Percentiles rank a stretch among this genome's conserved stretches.
These are phyloP conservation scores for Eupithecia insigniata DNA, from an alignment of 2,888 invertebrate genomes.

Conservation along the genomic window DNA sequence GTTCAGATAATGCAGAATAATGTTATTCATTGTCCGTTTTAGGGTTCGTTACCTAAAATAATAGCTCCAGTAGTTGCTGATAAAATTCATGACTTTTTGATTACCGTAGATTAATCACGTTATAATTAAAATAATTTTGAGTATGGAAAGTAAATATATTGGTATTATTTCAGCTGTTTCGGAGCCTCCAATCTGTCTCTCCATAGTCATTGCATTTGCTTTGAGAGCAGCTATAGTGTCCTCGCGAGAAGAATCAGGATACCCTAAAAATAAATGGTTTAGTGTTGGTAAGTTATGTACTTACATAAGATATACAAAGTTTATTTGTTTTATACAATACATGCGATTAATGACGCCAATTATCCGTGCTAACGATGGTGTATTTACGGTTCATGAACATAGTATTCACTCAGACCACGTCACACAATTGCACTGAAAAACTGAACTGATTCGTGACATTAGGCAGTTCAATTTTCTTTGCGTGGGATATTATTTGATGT, in stretches of 20 bases:
- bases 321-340: not conserved
- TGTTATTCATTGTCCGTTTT: not conserved
- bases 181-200: slow-evolving; percentile 80
- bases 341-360: too few relatives aligned
- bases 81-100: too few relatives aligned
- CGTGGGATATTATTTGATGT: too few relatives aligned
- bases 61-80: too few relatives aligned
- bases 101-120: too few relatives aligned
- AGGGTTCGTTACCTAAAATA: too few relatives aligned
- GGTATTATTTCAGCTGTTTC: slow-evolving; percentile 67
- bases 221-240: slow-evolving; percentile 86
- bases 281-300: slow-evolving; percentile 78
- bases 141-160: not conserved
- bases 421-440: too few relatives aligned
- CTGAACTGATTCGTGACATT: too few relatives aligned
- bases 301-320: not conserved
- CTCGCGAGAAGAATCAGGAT: slow-evolving; percentile 85
- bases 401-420: too few relatives aligned
- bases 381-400: too few relatives aligned
- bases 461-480: too few relatives aligned
- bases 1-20: not conserved
- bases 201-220: slow-evolving; percentile 82
- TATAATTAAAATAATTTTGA: not conserved
- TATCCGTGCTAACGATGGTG: too few relatives aligned
- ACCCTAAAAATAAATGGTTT: slow-evolving; percentile 82